These are phyloP conservation scores for Torymus tubicola DNA, from an alignment of 2,888 invertebrate species.

Conservation along the genomic window DNA sequence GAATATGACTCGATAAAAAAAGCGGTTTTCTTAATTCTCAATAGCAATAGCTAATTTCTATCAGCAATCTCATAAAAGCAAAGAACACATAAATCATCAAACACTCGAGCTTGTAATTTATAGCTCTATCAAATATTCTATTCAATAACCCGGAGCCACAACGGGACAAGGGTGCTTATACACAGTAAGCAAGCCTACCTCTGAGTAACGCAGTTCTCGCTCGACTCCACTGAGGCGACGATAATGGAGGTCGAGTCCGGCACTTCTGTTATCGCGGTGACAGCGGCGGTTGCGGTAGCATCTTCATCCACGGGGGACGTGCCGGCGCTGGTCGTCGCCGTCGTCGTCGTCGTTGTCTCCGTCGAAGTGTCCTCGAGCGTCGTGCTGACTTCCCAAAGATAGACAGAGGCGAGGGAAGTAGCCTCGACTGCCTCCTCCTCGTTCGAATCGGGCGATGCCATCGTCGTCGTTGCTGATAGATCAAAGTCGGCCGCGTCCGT, in stretches of 20 bases:
- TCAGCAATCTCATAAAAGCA: too few relatives aligned
- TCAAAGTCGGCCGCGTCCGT: conserved; percentile 57
- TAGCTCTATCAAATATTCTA: neutral
- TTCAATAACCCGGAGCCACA: neutral
- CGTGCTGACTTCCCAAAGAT: conserved; percentile 41
- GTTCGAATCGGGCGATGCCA: conserved; percentile 26
- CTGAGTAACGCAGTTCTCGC: conserved; percentile 28
- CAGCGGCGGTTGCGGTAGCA: conserved; percentile 4
- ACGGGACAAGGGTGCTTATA: too few relatives aligned
- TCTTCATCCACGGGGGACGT: conserved; percentile 18
- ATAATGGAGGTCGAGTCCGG: conserved; percentile 47
- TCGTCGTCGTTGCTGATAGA: conserved; percentile 51
- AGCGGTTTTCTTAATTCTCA: too few relatives aligned
- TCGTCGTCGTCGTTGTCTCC: neutral
- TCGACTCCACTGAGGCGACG: neutral
- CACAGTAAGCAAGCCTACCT: conserved; percentile 26
- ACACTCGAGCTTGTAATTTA: too few relatives aligned
- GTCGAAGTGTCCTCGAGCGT: conserved; percentile 40
- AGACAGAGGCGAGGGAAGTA: conserved; percentile 20
- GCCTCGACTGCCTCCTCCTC: conserved; percentile 9
- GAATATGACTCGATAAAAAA: too few relatives aligned
- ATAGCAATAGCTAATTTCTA: too few relatives aligned
- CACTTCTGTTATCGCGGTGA: conserved; percentile 36
- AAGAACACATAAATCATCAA: too few relatives aligned
- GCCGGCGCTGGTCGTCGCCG: conserved; percentile 9